Percentiles rank a stretch among this genome's conserved stretches.
Evolutionary conservation across 1,140 invertebrate genomes (phyloP).

Genomic region (Triops cancriformis): DNA sequence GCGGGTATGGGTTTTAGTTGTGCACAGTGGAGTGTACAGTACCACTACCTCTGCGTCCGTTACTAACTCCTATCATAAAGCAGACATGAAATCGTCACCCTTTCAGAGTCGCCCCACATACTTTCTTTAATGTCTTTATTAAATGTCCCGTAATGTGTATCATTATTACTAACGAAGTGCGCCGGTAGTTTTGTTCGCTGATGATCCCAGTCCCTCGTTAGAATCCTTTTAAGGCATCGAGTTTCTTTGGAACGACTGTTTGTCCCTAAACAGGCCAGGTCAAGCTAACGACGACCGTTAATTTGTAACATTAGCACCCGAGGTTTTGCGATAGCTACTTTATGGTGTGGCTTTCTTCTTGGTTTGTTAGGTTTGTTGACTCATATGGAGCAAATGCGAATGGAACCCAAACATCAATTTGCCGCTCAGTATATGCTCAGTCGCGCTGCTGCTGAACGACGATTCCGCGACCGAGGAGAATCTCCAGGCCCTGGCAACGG

Average conservation of each 20-base stretch:
- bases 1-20: neutral
- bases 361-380: slow-evolving; percentile 63
- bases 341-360: slow-evolving; percentile 28
- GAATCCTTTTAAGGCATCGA: too few relatives aligned
- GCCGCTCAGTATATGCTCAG: slow-evolving; percentile 87
- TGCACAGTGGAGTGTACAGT: neutral
- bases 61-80: neutral
- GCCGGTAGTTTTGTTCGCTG: too few relatives aligned
- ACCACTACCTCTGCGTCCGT: neutral
- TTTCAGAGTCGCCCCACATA: neutral
- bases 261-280: too few relatives aligned
- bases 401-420: slow-evolving; percentile 93
- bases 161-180: too few relatives aligned
- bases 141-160: neutral
- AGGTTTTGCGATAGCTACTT: neutral
- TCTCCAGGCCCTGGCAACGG: slow-evolving; percentile 48
- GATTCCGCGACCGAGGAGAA: slow-evolving; percentile 67
- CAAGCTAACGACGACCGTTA: neutral
- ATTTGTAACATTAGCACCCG: neutral
- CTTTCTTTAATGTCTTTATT: neutral
- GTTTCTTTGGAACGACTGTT: too few relatives aligned
- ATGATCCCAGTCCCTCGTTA: too few relatives aligned
- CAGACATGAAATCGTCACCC: neutral
- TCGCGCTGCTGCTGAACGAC: slow-evolving; percentile 74
- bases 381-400: slow-evolving; percentile 93